Evolutionary conservation across 2,113 vertebrate genomes (phyloP), one percentile per base, ranked within the genome.

Genomic region (Centropus bengalensis): DNA sequence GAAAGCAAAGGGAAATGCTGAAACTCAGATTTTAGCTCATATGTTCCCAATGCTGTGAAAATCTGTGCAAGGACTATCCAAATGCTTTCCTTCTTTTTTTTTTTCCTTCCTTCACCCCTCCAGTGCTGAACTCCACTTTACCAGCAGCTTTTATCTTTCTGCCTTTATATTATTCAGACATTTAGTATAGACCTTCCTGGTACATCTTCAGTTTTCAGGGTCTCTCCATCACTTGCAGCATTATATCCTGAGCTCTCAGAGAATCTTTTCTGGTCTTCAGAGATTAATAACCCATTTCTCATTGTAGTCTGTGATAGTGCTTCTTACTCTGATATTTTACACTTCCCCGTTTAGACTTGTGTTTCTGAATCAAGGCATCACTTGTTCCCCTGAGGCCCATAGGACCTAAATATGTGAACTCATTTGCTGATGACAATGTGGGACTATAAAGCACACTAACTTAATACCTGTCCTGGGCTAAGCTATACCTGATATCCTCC

Each of bases 11-110:
- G 52, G 79, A 80, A 59, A 86, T 40, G 24, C 59, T n/a, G 42
- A 26, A 81, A 78, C n/a, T 49, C 89, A 95, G 51, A 55, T 93
- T 88, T 82, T 79, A 66, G 91, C 89, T 95, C 60, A 5, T 73
- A 58, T 51, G 42, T 70, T 89, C 23, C 67, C 38, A 74, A 42
- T 80, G 33, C 76, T 66, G 27, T 47, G n/a, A 86, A 82, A 91
- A 80, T 77, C 68, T 90, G 22, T 69, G 24, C 71, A 69, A 73
- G 75, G 77, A 28, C 10, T 49, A 66, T 38, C 71, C 38, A 71
- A 95, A 42, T 38, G 7, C 5, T 44, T 10, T 14, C 56, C 66
- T 67, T 54, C 12, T 60, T 59, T 45, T 8, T 60, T 58, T n/a
- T 8, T 5, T 13, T 67, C 45, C 44, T 32, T 59, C 24, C 40